Base-by-base conservation (phyloP, 2,113 vertebrate genomes). In the Nyctibius bracteatus region DNA sequence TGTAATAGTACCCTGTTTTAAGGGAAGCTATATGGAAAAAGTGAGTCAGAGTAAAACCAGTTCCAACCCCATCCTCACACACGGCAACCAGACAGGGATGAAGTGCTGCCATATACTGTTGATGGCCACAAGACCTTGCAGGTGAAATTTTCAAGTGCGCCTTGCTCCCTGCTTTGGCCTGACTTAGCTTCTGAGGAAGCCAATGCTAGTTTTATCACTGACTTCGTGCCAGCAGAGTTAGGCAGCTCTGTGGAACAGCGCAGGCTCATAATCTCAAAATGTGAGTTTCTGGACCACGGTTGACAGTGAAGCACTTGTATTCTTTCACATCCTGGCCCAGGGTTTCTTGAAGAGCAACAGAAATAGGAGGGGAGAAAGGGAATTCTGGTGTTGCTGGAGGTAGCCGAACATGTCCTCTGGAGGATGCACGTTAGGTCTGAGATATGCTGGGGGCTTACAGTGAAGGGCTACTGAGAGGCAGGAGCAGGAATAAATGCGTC, bases 101-200 rank as follows among this genome's bases (percentile, higher is more conserved):
- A 96, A 94, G 46, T 46, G 46, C 41, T 90, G 95, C 92, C 58
- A 91, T 91, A 43, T 66, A 43, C 22, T 81, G 11, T 16, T 81
- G 86, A 83, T 86, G 67, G 75, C 79, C 75, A 92, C 85, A 88
- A 93, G 68, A 71, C 30, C 24, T 81, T 59, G 92, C 92, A 96
- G 96, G 92, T 96, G 88, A 84, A 88, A 39, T 81, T 75, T 74
- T 90, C 67, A 71, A 63, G 65, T 31, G 55, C 1, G 17, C 65
- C 47, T 66, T 79, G 33, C 86, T 91, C 80, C 44, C 47, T 75
- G 58, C 57, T 90, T 92, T 93, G 92, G 88, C 75, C 59, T 86
- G 67, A 37, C 65, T 80, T 81, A 47, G 44, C 81, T 90, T 89
- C 80, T 89, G 35, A 66, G 72, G 55, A 94, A 96, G 75, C 82